Conservation (phyloP, 2,888 invertebrate species). For the Arrhopalites spinosus region DNA sequence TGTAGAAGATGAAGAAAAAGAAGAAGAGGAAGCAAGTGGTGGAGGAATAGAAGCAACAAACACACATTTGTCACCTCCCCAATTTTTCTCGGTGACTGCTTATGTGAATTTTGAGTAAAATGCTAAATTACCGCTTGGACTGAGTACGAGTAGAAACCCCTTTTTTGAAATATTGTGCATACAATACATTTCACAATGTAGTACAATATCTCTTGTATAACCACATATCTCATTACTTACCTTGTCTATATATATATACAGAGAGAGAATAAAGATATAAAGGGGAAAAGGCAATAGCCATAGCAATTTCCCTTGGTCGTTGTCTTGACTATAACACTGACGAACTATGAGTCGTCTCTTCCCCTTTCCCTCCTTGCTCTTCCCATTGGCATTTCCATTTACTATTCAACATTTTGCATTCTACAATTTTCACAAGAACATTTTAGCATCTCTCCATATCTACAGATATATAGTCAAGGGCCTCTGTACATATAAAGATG, state of each 20-base stretch:
- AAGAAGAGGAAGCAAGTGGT: not conserved
- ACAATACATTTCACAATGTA: not conserved
- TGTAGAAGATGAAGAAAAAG: not conserved
- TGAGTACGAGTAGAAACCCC: not conserved
- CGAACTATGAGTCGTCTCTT: not conserved
- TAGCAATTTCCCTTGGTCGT: not conserved
- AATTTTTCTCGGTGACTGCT: conserved; percentile 26
- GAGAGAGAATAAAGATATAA: not conserved
- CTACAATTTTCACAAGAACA: too few species aligned
- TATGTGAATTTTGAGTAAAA: conserved; percentile 23
- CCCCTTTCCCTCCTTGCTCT: not conserved
- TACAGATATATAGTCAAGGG: too few species aligned
- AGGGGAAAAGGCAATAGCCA: too few species aligned
- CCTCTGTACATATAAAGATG: too few species aligned
- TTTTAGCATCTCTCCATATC: too few species aligned
- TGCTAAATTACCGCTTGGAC: conserved; percentile 20
- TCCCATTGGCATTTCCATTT: too few species aligned
- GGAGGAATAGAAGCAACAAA: conserved; percentile 29
- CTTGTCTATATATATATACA: not conserved
- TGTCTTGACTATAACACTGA: not conserved
- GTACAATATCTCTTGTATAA: not conserved
- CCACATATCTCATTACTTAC: not conserved
- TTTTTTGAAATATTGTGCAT: not conserved
- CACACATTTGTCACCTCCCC: conserved; percentile 34
- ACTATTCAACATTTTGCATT: too few species aligned